Evolutionary conservation across 1,140 invertebrate species (phyloP).

Genomic region (Drosophila nigrodunni): DNA sequence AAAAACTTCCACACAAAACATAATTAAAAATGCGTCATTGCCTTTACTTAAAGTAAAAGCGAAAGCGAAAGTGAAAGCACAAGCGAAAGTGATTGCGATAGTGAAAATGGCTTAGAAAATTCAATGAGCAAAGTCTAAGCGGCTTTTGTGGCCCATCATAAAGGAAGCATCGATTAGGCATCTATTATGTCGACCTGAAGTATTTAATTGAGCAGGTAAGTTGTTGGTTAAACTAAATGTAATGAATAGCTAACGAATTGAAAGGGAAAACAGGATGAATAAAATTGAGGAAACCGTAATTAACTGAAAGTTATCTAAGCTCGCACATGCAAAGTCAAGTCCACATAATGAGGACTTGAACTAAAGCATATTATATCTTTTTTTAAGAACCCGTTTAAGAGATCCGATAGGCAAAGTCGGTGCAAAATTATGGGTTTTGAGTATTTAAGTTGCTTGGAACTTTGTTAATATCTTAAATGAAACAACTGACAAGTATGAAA

Average conservation of each 20-base stretch:
- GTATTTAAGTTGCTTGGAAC: too few relatives aligned
- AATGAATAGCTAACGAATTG: constrained; percentile 20
- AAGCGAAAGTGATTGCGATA: constrained; percentile 44
- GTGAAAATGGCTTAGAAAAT: constrained; percentile 34
- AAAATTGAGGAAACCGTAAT: too few relatives aligned
- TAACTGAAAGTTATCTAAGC: too few relatives aligned
- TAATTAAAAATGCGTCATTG: constrained; percentile 70
- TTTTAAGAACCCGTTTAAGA: too few relatives aligned
- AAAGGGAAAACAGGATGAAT: not conserved
- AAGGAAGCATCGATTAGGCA: constrained; percentile 18
- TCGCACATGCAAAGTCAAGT: too few relatives aligned
- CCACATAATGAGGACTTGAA: too few relatives aligned
- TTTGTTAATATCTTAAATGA: too few relatives aligned
- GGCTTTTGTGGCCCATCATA: constrained; percentile 32
- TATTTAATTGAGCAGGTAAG: constrained; percentile 32
- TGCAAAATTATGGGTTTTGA: too few relatives aligned
- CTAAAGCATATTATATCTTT: too few relatives aligned
- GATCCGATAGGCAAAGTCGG: too few relatives aligned
- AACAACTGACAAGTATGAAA: too few relatives aligned
- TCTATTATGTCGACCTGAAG: constrained; percentile 2
- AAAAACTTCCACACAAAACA: constrained; percentile 69
- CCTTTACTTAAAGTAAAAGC: constrained; percentile 54
- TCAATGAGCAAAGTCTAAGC: constrained; percentile 29
- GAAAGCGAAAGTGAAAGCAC: constrained; percentile 42
- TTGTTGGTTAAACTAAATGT: constrained; percentile 4